Evolutionary conservation across 2,888 invertebrate genomes (phyloP).

Genomic region (Platycheirus rosarum): DNA sequence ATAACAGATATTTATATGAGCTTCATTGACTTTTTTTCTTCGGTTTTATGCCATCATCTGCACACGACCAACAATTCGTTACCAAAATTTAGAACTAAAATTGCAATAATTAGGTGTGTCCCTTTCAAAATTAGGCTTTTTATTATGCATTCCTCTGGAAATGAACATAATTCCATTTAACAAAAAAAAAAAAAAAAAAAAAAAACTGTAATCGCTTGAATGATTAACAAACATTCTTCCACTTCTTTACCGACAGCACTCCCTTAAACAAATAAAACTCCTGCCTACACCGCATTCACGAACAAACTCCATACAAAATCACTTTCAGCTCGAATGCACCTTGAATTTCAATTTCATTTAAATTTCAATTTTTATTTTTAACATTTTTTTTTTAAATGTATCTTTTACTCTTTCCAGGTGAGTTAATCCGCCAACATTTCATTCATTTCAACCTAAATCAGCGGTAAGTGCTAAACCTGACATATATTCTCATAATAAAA

Average conservation of each 20-base stretch:
- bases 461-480: constrained; percentile 74
- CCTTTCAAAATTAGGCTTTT: background rate
- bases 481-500: constrained; percentile 74
- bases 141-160: constrained; percentile 5
- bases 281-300: constrained; percentile 16
- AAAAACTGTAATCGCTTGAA: constrained; percentile 48
- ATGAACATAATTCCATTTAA: constrained; percentile 17
- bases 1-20: too few species aligned
- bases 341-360: constrained; percentile 63
- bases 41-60: background rate
- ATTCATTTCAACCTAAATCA: constrained; percentile 73
- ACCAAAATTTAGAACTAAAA: constrained; percentile 30
- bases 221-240: constrained; percentile 48
- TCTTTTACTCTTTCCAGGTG: constrained; percentile 66
- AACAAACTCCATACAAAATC: constrained; percentile 62
- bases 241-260: constrained; percentile 16
- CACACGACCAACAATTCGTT: constrained; percentile 3
- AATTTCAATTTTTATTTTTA: constrained; percentile 23
- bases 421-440: constrained; percentile 74
- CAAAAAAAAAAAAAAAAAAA: too few species aligned
- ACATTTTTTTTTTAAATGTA: constrained; percentile 10
- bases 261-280: constrained; percentile 6
- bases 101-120: constrained; percentile 47
- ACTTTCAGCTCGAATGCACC: constrained; percentile 73
- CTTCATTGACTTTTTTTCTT: too few species aligned